phyloP scores from a whole-genome alignment of 2,113 vertebrate species.

The Gymnocephalus cernua region DNA sequence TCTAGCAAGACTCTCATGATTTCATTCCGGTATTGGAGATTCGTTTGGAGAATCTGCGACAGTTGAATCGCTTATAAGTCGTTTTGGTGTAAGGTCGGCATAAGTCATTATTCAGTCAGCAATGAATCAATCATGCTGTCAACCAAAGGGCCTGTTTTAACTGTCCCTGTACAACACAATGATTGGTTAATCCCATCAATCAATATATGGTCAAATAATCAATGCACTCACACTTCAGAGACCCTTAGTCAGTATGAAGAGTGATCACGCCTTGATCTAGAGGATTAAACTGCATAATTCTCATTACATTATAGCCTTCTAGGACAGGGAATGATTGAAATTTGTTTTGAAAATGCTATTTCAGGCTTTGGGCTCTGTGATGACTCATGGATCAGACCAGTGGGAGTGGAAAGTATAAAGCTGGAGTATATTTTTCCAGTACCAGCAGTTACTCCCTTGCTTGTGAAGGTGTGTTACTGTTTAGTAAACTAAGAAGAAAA shows the following conservation, averaged over 20 bases:
- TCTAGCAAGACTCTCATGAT: no score
- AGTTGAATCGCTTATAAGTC: no score
- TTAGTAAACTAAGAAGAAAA: constrained; percentile 28
- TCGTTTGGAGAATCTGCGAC: no score
- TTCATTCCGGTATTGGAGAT: no score
- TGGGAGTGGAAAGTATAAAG: constrained; percentile 68
- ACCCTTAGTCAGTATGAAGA: constrained; percentile 26
- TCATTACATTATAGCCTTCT: constrained; percentile 8
- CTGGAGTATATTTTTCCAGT: constrained; percentile 44
- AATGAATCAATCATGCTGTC: constrained; percentile 51
- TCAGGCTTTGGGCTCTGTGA: constrained; percentile 52
- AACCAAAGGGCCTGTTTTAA: constrained; percentile 11
- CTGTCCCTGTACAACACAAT: constrained; percentile 28
- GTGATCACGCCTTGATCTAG: constrained; percentile 4
- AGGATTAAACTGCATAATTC: constrained; percentile 38
- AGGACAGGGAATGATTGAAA: constrained; percentile 40
- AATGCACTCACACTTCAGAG: constrained; percentile 48
- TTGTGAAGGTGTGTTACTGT: constrained; percentile 37
- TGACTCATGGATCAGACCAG: constrained; percentile 68
- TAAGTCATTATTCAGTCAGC: constrained; percentile 48
- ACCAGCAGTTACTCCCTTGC: constrained; percentile 22
- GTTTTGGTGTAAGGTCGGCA: no score
- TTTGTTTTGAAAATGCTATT: constrained; percentile 68
- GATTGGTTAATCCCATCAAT: constrained; percentile 56
- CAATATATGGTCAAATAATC: constrained; percentile 58